Base-by-base conservation (phyloP, 2,797 vertebrate genomes). In the Muscicapa striata region DNA sequence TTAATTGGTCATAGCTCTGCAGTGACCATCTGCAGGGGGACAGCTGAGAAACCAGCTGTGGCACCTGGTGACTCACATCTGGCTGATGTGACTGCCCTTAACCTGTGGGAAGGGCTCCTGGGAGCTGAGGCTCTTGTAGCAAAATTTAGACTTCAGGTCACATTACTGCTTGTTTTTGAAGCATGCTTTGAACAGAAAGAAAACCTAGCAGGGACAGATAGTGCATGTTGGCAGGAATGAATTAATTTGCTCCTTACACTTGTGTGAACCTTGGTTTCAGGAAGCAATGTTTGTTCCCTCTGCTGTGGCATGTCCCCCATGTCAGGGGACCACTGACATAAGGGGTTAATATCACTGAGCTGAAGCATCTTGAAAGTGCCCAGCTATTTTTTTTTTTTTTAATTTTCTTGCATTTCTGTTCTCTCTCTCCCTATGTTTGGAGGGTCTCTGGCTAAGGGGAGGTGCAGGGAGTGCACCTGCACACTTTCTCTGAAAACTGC, bases 301-400 rank as follows among this genome's bases (percentile, higher is more conserved):
- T 62, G 48, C 63, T 5, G 0, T 52, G 24, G 22, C 54, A 11
- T 12, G 18, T 63, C 45, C 45, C 30, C 36, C 1, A 0, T n/a
- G 26, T 32, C 30, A 32, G 49, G 32, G 10, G 11, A n/a, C 10
- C 1, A 3, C 23, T 21, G 7, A 19, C 9, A 23, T 6, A 1
- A 19, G 16, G 26, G 6, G 1, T 83, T 58, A 10, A 16, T 11
- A 16, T 51, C 23, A 21, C 30, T 48, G 61, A 36, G 22, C n/a
- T 74, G 61, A 74, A 88, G 36, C 5, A 34, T 11, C 32, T 77
- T 43, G 9, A 30, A 62, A 85, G 10, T 11, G 8, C 38, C 18
- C 13, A 52, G 18, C 0, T 17, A 19, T 38, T 43, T 59, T 11
- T 41, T 59, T 11, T 41, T 43, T 18, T 8, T 63, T 15, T 77